phyloP scores from a whole-genome alignment of 2,888 invertebrate species.

The Phymatocera aterrima region DNA sequence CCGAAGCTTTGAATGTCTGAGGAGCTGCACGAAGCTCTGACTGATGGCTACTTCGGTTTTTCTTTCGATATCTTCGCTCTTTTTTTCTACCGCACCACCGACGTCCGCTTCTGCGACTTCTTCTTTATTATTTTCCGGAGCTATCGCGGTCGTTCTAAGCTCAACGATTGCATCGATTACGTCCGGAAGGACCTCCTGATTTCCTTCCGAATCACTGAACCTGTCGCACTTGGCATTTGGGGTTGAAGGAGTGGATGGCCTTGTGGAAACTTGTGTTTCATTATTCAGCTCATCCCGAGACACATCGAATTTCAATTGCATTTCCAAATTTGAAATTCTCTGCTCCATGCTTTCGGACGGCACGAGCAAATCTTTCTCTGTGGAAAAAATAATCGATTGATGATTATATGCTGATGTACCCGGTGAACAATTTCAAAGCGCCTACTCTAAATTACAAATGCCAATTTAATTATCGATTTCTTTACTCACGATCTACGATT shows the following conservation, averaged over 20 bases:
- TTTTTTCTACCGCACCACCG: constrained; percentile 49
- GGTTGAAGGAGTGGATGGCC: neutral
- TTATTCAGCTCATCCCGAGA: constrained; percentile 9
- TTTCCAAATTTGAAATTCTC: constrained; percentile 51
- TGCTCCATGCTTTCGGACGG: constrained; percentile 54
- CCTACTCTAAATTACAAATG: no score
- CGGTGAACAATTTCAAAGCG: neutral
- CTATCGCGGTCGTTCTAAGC: neutral
- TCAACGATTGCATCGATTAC: constrained; percentile 19
- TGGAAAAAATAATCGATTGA: neutral
- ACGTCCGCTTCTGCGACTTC: constrained; percentile 49
- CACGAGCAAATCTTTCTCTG: neutral
- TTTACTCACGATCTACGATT: constrained; percentile 1
- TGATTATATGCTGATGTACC: neutral
- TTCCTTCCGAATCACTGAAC: neutral
- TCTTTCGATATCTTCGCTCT: constrained; percentile 48
- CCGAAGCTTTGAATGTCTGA: constrained; percentile 37
- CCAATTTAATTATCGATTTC: neutral
- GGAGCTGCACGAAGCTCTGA: constrained; percentile 47
- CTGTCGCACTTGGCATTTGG: neutral
- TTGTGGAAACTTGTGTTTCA: constrained; percentile 39
- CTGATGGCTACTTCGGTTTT: constrained; percentile 24
- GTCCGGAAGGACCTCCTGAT: neutral
- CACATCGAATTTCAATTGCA: constrained; percentile 48
- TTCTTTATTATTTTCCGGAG: constrained; percentile 46